phyloP scores from a whole-genome alignment of 2,888 invertebrate species.

The Polyommatus iphigenia region DNA sequence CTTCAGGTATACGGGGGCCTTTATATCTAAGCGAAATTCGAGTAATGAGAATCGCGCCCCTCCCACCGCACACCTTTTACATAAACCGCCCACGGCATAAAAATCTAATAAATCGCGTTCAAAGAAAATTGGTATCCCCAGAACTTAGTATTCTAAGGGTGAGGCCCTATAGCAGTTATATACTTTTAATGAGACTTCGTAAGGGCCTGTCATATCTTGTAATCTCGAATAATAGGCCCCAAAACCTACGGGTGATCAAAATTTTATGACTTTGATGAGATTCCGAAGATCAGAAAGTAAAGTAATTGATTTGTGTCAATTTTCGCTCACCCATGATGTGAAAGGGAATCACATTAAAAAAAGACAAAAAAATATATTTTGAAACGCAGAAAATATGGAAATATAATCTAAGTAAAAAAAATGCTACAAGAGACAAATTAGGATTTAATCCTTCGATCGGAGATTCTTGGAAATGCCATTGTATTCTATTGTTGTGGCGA shows the following conservation, averaged over 20 bases:
- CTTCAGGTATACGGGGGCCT: too few species aligned
- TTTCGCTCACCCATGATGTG: neutral
- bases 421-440: too few species aligned
- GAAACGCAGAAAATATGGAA: too few species aligned
- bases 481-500: too few species aligned
- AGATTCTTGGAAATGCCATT: too few species aligned
- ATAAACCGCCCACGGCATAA: slow-evolving; percentile 45
- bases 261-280: slow-evolving; percentile 3
- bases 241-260: slow-evolving; percentile 1
- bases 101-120: slow-evolving; percentile 62
- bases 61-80: neutral
- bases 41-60: neutral
- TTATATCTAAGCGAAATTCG: neutral
- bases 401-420: too few species aligned
- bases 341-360: too few species aligned
- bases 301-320: neutral
- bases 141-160: slow-evolving; percentile 38
- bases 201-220: slow-evolving; percentile 27
- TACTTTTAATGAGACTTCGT: slow-evolving; percentile 38
- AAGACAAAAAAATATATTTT: too few species aligned
- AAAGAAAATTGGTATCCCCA: slow-evolving; percentile 43
- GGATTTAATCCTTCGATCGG: too few species aligned
- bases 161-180: slow-evolving; percentile 37
- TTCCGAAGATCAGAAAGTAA: neutral
- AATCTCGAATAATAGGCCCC: slow-evolving; percentile 27